A percentile compares a stretch with the other conserved stretches of the same genome.
Evolutionary conservation across 2,113 vertebrate genomes (phyloP).

Genomic region (Notothenia coriiceps): DNA sequence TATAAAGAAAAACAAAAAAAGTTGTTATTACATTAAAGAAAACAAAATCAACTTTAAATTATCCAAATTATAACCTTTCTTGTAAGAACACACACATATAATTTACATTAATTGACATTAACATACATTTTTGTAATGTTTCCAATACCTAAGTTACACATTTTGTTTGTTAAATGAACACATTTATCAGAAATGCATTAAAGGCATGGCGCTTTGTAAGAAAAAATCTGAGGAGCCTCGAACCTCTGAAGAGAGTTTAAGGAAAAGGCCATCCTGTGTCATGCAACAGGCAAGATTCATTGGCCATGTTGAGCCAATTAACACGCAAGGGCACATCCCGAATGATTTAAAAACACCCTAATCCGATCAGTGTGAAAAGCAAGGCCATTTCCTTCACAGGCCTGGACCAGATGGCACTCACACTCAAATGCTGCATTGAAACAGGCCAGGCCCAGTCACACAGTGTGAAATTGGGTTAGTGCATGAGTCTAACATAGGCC

Average conservation of each 20-base stretch:
- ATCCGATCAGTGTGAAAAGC: conserved; percentile 87
- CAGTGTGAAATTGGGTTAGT: conserved; percentile 89
- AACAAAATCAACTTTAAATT: no score
- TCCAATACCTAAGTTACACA: no score
- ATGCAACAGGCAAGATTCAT: conserved; percentile 79
- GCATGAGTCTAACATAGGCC: conserved; percentile 78
- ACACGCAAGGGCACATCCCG: conserved; percentile 85
- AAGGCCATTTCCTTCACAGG: conserved; percentile 83
- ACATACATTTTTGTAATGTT: background rate
- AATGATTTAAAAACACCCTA: conserved; percentile 87
- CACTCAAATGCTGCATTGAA: conserved; percentile 77
- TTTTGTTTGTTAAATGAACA: conserved; percentile 6
- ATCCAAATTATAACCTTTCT: background rate
- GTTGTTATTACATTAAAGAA: background rate
- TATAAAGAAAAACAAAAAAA: background rate
- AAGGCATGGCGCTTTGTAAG: background rate
- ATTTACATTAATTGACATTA: background rate
- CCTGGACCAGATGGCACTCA: conserved; percentile 84
- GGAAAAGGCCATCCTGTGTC: conserved; percentile 60
- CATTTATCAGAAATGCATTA: conserved; percentile 19
- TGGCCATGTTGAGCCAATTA: conserved; percentile 87
- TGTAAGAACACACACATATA: background rate
- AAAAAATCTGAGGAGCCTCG: conserved; percentile 14
- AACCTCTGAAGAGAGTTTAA: conserved; percentile 48
- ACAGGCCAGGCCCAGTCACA: conserved; percentile 77